These are phyloP conservation scores for Rhamnusium bicolor DNA, from an alignment of 2,888 invertebrate species.

Conservation along the genomic window DNA sequence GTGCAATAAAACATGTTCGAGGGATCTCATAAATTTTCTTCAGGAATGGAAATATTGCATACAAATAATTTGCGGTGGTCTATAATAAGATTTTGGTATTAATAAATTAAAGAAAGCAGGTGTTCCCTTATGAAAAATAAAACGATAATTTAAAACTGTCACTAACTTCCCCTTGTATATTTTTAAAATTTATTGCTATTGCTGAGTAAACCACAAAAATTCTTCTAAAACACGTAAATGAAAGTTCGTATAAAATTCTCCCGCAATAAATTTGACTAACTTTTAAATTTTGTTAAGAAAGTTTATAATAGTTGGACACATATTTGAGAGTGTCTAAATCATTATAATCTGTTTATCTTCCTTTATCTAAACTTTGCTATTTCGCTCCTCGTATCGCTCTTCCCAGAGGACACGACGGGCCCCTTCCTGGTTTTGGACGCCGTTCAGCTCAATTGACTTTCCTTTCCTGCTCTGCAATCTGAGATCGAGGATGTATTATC, in stretches of 20 bases:
- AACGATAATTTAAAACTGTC: conserved; percentile 36
- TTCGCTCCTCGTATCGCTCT: conserved; percentile 62
- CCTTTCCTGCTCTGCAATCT: conserved; percentile 43
- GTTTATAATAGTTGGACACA: conserved; percentile 65
- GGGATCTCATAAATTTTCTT: too few relatives aligned
- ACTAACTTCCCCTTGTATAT: conserved; percentile 26
- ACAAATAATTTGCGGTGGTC: background rate
- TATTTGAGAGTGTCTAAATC: conserved; percentile 67
- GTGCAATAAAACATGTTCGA: too few relatives aligned
- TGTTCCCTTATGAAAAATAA: conserved; percentile 14
- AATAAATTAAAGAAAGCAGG: conserved; percentile 29
- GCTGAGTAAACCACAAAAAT: conserved; percentile 32
- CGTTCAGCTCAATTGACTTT: conserved; percentile 54
- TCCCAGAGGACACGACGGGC: conserved; percentile 59
- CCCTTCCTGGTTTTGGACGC: conserved; percentile 57
- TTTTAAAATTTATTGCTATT: conserved; percentile 22
- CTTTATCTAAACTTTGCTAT: conserved; percentile 68
- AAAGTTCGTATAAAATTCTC: conserved; percentile 35
- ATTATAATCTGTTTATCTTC: conserved; percentile 69
- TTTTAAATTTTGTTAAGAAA: conserved; percentile 64
- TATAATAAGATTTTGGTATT: background rate
- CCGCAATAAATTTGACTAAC: conserved; percentile 54
- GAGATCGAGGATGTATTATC: conserved; percentile 29
- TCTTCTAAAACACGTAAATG: conserved; percentile 11
- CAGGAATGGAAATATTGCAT: too few relatives aligned